phyloP scores from a whole-genome alignment of 2,888 invertebrate species.

The Leptarthrus brevirostris region DNA sequence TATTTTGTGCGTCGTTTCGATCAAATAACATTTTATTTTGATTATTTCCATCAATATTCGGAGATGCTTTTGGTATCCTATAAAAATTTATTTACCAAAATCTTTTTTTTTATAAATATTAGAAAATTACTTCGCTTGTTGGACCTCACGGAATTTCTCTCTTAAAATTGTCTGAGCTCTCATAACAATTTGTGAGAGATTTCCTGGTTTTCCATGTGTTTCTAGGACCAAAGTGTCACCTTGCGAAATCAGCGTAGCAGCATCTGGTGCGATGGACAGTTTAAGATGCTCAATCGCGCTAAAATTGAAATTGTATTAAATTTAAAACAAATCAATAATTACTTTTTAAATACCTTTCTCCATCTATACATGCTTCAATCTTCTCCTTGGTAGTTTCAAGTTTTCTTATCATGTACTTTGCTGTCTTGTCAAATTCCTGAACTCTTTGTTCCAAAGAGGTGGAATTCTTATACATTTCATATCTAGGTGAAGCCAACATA shows the following conservation, averaged over 20 bases:
- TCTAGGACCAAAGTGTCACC: conserved; percentile 81
- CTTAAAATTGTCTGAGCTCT: conserved; percentile 64
- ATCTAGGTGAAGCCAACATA: conserved; percentile 59
- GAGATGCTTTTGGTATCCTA: conserved; percentile 44
- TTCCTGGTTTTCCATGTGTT: conserved; percentile 70
- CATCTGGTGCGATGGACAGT: conserved; percentile 75
- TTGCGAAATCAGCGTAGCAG: conserved; percentile 80
- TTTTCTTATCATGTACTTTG: conserved; percentile 65
- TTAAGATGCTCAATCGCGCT: conserved; percentile 65
- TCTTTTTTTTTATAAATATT: background rate
- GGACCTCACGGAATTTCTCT: conserved; percentile 66
- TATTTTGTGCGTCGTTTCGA: conserved; percentile 49
- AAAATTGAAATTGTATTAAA: conserved; percentile 3
- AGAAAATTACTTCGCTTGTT: conserved; percentile 63
- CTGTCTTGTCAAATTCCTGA: conserved; percentile 64
- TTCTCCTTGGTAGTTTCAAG: conserved; percentile 63
- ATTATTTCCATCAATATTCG: conserved; percentile 13
- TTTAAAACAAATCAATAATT: background rate
- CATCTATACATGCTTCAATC: conserved; percentile 62
- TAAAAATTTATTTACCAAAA: conserved; percentile 4
- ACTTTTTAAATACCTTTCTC: conserved; percentile 60
- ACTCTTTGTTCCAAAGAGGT: conserved; percentile 64
- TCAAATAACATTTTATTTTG: conserved; percentile 31
- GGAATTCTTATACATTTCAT: conserved; percentile 57
- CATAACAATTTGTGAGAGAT: conserved; percentile 65